Evolutionary conservation across 2,113 vertebrate genomes (phyloP).

Genomic region (Thymallus thymallus): DNA sequence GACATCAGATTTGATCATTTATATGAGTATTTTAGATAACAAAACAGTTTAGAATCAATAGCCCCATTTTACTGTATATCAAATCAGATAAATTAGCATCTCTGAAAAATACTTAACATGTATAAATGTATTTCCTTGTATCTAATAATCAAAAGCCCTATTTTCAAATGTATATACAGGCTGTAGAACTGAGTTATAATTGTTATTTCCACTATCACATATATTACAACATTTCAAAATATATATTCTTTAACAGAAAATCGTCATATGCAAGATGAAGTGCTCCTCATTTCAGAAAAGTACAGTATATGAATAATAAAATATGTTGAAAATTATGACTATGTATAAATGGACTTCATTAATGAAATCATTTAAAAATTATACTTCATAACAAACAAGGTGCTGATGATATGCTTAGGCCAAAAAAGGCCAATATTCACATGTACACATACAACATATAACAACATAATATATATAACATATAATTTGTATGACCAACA

Average conservation of each 20-base stretch:
- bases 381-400: slow-evolving; percentile 73
- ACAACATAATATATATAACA: slow-evolving; percentile 60
- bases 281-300: slow-evolving; percentile 71
- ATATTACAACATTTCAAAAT: slow-evolving; percentile 85
- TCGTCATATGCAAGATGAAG: slow-evolving; percentile 75
- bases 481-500: too few relatives aligned
- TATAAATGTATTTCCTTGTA: slow-evolving; percentile 77
- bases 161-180: slow-evolving; percentile 84
- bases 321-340: slow-evolving; percentile 68
- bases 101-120: slow-evolving; percentile 72
- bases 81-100: slow-evolving; percentile 74
- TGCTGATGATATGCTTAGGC: slow-evolving; percentile 73
- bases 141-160: slow-evolving; percentile 80
- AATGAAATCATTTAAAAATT: slow-evolving; percentile 64
- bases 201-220: slow-evolving; percentile 82
- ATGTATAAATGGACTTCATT: slow-evolving; percentile 67
- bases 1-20: slow-evolving; percentile 61
- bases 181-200: slow-evolving; percentile 87
- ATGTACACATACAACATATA: slow-evolving; percentile 69
- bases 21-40: slow-evolving; percentile 48
- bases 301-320: slow-evolving; percentile 73
- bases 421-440: slow-evolving; percentile 65
- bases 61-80: slow-evolving; percentile 68
- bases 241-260: slow-evolving; percentile 82
- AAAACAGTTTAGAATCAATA: slow-evolving; percentile 46